Percentiles rank a stretch among this genome's conserved stretches.
Evolutionary conservation across 2,113 vertebrate species (phyloP).

Genomic region (Hyperopisus bebe): DNA sequence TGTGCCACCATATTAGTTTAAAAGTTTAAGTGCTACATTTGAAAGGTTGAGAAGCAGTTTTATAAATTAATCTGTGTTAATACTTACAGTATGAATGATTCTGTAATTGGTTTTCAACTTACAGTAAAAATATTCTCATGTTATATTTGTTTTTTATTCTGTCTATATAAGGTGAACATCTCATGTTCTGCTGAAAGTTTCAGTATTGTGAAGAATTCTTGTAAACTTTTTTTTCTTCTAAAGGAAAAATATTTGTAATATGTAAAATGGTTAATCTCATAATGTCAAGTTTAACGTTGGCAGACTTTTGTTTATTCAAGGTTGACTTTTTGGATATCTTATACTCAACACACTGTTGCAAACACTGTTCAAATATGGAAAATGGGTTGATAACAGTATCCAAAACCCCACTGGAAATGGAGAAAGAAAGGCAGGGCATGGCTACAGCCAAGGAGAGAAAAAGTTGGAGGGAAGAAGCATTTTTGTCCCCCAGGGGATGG

Average conservation of each 20-base stretch:
- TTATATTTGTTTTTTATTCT: background rate
- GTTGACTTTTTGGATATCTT: background rate
- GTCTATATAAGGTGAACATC: background rate
- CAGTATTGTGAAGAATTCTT: background rate
- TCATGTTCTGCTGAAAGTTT: background rate
- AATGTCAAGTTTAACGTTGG: background rate
- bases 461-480: background rate
- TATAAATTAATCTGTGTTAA: background rate
- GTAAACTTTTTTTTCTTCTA: background rate
- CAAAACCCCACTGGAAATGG: background rate
- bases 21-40: background rate
- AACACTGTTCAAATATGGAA: background rate
- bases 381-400: background rate
- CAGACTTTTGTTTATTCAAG: no score
- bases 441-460: background rate
- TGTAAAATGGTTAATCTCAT: background rate
- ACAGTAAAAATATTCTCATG: background rate
- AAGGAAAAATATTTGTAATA: background rate
- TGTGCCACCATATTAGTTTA: background rate
- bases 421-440: background rate
- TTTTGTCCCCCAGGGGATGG: background rate
- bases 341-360: background rate
- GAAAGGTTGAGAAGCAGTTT: background rate
- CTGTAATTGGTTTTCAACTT: background rate
- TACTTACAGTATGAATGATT: background rate